These are phyloP conservation scores for Ispidina lecontei DNA, from an alignment of 2,797 vertebrate genomes.

Conservation along the genomic window DNA sequence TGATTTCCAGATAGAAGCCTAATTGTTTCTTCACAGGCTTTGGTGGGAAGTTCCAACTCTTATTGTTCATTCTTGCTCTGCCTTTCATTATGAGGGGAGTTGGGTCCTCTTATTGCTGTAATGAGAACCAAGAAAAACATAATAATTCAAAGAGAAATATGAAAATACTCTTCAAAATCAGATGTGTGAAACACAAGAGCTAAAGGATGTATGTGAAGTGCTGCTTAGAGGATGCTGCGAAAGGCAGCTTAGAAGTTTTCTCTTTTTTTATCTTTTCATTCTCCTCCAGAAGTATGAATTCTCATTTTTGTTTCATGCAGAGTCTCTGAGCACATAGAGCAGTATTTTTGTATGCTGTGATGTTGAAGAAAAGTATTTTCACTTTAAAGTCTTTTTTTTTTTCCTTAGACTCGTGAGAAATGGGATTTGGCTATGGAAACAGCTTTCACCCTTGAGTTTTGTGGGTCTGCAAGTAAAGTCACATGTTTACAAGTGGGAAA, in stretches of 20 bases:
- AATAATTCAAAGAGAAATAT: slow-evolving; percentile 55
- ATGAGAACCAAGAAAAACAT: slow-evolving; percentile 59
- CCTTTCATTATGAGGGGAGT: slow-evolving; percentile 58
- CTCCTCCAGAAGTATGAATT: not conserved
- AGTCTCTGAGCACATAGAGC: not conserved
- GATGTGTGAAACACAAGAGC: not conserved
- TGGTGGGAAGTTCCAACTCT: slow-evolving; percentile 49
- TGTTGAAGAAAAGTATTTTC: not conserved
- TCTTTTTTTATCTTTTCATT: not conserved
- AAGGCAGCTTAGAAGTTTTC: slow-evolving; percentile 12
- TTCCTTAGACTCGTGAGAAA: not conserved
- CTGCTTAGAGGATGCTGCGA: slow-evolving; percentile 14
- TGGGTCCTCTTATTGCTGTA: slow-evolving; percentile 16
- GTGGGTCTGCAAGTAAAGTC: slow-evolving; percentile 31
- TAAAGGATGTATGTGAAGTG: slow-evolving; percentile 17
- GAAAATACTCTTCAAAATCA: slow-evolving; percentile 54
- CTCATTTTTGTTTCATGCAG: not conserved
- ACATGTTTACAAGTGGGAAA: slow-evolving; percentile 35
- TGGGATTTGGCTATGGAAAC: not conserved
- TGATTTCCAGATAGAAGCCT: not conserved
- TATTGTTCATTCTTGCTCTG: slow-evolving; percentile 50
- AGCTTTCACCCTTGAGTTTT: not conserved
- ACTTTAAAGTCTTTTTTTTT: slow-evolving; percentile 20
- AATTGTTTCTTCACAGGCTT: slow-evolving; percentile 40
- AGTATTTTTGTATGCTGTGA: not conserved